Evolutionary conservation across 1,140 invertebrate genomes (phyloP).

Genomic region (Sycobia sp.): DNA sequence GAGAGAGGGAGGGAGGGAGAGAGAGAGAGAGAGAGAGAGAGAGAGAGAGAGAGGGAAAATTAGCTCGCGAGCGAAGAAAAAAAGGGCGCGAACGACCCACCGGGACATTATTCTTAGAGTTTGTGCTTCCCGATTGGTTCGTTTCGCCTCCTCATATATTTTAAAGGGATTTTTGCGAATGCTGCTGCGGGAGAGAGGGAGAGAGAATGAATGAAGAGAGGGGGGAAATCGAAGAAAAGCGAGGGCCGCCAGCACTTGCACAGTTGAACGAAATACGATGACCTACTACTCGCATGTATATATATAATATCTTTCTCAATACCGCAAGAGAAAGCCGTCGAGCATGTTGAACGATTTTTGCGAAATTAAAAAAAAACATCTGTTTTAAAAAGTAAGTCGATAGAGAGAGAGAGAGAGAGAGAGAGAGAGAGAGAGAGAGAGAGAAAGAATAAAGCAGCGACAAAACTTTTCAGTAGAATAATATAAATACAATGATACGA

Average conservation of each 20-base stretch:
- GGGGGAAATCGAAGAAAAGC: background rate
- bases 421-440: background rate
- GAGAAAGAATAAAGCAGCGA: background rate
- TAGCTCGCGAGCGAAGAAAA: conserved; percentile 20
- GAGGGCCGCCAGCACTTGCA: too few species aligned
- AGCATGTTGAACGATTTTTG: too few species aligned
- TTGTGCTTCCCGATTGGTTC: conserved; percentile 22
- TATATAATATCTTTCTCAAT: too few species aligned
- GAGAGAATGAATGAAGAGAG: background rate
- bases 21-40: background rate
- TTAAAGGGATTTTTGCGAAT: too few species aligned
- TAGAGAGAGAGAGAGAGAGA: background rate
- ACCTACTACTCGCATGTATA: too few species aligned
- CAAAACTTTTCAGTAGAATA: too few species aligned
- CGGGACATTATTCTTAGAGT: conserved; percentile 32
- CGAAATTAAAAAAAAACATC: too few species aligned
- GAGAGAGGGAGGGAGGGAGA: background rate
- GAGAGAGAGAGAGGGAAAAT: conserved; percentile 33
- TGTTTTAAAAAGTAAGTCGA: too few species aligned
- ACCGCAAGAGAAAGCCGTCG: too few species aligned
- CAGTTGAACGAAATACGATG: too few species aligned
- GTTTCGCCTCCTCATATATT: background rate
- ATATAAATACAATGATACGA: too few species aligned
- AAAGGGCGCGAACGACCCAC: background rate
- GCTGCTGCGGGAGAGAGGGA: background rate